Conservation (phyloP, 2,797 vertebrate genomes). For the Aldrovandia affinis region DNA sequence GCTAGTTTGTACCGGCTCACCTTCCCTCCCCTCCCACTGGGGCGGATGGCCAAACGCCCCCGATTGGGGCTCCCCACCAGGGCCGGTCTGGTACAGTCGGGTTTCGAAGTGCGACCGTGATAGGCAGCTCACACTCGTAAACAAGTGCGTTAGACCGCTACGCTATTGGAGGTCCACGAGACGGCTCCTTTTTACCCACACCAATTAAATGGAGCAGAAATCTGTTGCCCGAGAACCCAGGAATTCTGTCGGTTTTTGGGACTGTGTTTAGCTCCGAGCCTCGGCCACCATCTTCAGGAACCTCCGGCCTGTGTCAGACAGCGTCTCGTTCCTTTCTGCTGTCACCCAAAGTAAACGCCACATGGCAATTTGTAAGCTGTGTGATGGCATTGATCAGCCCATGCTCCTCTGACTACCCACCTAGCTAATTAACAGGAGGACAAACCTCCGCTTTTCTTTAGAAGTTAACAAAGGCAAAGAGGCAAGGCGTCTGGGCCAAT, state of each 20-base stretch:
- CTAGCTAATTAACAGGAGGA: slow-evolving; percentile 35
- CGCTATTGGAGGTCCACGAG: too few relatives aligned
- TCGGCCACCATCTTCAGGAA: slow-evolving; percentile 6
- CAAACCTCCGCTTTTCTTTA: neutral
- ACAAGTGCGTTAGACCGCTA: too few relatives aligned
- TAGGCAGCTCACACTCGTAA: too few relatives aligned
- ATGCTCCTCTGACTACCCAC: slow-evolving; percentile 26
- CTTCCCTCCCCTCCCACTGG: too few relatives aligned
- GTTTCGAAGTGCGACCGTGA: too few relatives aligned
- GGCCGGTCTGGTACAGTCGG: too few relatives aligned
- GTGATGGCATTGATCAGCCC: neutral
- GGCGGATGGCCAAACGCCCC: too few relatives aligned
- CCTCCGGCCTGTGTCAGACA: neutral
- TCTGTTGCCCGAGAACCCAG: slow-evolving; percentile 26
- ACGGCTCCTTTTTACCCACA: neutral
- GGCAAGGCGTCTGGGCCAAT: neutral
- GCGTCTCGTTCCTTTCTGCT: neutral
- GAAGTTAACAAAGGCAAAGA: neutral
- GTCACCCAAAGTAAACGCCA: neutral
- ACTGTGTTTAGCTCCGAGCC: slow-evolving; percentile 38
- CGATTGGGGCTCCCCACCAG: too few relatives aligned
- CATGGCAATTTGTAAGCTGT: neutral
- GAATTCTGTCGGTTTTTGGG: slow-evolving; percentile 17
- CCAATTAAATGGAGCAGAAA: slow-evolving; percentile 35
- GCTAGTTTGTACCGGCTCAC: too few relatives aligned